Evolutionary conservation across 2,888 invertebrate species (phyloP).

Genomic region (Tetheella fluctuosa): DNA sequence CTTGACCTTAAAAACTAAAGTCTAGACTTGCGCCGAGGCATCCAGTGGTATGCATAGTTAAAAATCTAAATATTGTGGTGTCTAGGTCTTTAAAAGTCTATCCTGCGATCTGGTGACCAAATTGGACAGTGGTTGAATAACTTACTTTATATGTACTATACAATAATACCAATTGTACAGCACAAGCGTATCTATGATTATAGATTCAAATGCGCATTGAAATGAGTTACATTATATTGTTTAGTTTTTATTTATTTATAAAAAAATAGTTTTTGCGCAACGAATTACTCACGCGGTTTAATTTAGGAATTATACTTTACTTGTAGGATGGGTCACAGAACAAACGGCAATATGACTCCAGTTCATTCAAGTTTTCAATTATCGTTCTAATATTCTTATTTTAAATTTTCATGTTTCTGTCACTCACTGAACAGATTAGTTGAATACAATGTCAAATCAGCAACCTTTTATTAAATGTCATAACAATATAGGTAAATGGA

Average conservation of each 20-base stretch:
- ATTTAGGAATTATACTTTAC: too few relatives aligned
- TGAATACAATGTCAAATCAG: too few relatives aligned
- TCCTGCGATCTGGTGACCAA: constrained; percentile 34
- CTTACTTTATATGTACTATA: too few relatives aligned
- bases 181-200: constrained; percentile 13
- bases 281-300: background rate
- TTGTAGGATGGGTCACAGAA: too few relatives aligned
- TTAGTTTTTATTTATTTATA: background rate
- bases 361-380: too few relatives aligned
- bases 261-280: background rate
- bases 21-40: constrained; percentile 56
- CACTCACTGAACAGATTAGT: too few relatives aligned
- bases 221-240: background rate
- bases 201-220: background rate
- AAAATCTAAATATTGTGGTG: constrained; percentile 45
- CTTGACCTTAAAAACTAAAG: constrained; percentile 61
- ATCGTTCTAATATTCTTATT: too few relatives aligned
- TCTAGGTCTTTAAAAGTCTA: constrained; percentile 58
- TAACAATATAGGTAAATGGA: too few relatives aligned
- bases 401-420: too few relatives aligned
- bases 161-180: too few relatives aligned
- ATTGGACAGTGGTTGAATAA: constrained; percentile 30
- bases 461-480: too few relatives aligned
- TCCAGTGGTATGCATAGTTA: constrained; percentile 58
- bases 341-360: too few relatives aligned